phyloP scores from a whole-genome alignment of 2,888 invertebrate species.

The Drosophila buzzatii region DNA sequence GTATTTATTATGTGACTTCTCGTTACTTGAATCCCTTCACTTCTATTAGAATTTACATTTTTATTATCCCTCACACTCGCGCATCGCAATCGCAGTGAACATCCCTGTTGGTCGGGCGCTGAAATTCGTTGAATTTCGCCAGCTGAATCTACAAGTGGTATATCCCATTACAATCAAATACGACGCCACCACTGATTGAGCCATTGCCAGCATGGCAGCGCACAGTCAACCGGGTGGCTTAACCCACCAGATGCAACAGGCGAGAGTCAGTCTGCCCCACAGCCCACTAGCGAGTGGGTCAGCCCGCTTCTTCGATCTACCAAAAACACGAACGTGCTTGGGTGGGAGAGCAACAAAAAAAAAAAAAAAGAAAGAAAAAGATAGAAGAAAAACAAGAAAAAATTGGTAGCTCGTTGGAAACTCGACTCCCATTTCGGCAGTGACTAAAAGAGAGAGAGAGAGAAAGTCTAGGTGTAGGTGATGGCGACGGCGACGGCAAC shows the following conservation, averaged over 20 bases:
- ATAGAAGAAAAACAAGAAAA: constrained; percentile 24
- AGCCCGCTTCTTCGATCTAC: constrained; percentile 68
- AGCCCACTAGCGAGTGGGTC: constrained; percentile 8
- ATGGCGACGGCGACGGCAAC: constrained; percentile 14
- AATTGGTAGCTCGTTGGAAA: constrained; percentile 74
- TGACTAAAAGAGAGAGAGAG: not conserved
- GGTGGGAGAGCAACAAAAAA: constrained; percentile 40
- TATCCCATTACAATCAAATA: constrained; percentile 76
- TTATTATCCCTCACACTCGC: not conserved
- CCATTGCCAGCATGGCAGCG: constrained; percentile 54
- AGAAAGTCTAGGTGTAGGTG: not conserved
- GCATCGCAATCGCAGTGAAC: not conserved
- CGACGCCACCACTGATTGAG: constrained; percentile 77
- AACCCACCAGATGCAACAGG: constrained; percentile 58
- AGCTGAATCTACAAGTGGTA: constrained; percentile 73
- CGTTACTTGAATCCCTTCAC: not conserved
- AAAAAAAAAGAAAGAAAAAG: not conserved
- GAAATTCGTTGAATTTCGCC: constrained; percentile 29
- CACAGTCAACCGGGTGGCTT: constrained; percentile 35
- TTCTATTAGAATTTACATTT: not conserved
- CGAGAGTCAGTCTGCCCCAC: constrained; percentile 20
- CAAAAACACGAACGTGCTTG: constrained; percentile 55
- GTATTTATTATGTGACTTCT: not conserved
- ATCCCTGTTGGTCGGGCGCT: not conserved
- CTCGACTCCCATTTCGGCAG: constrained; percentile 44